Conservation (phyloP, 2,797 vertebrate genomes). For the Acanthiza pusilla region DNA sequence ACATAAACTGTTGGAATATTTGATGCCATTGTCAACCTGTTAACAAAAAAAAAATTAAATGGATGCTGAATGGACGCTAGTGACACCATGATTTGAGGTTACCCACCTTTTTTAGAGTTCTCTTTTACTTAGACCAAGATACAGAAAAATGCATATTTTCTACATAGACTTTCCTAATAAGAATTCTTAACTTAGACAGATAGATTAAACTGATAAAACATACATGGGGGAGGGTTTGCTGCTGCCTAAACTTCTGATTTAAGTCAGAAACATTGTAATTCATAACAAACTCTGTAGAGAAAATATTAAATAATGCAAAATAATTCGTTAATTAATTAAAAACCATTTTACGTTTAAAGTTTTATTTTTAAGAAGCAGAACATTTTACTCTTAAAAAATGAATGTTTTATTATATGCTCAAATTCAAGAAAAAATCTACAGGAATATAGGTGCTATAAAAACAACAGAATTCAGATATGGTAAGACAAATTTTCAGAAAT, state of each 20-base stretch:
- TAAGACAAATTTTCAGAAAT: background rate
- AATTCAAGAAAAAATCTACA: background rate
- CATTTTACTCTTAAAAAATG: background rate
- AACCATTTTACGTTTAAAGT: background rate
- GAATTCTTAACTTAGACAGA: background rate
- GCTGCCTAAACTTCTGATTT: background rate
- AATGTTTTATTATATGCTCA: background rate
- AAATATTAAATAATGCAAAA: background rate
- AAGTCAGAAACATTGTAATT: background rate
- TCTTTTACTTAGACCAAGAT: background rate
- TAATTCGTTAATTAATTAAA: background rate
- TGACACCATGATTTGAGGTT: background rate
- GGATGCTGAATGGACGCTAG: background rate
- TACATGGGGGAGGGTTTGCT: fast-evolving
- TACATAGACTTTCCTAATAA: background rate
- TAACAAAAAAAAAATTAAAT: background rate
- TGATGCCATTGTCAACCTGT: background rate
- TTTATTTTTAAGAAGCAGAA: background rate
- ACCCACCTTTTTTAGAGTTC: background rate
- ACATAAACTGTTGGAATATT: background rate
- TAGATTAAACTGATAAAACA: background rate
- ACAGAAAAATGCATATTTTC: background rate
- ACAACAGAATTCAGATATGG: background rate
- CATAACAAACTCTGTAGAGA: background rate
- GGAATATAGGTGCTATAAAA: background rate